A percentile compares a stretch with the other conserved stretches of the same genome.
phyloP scores from a whole-genome alignment of 2,113 vertebrate genomes.

The Megaceryle maxima region DNA sequence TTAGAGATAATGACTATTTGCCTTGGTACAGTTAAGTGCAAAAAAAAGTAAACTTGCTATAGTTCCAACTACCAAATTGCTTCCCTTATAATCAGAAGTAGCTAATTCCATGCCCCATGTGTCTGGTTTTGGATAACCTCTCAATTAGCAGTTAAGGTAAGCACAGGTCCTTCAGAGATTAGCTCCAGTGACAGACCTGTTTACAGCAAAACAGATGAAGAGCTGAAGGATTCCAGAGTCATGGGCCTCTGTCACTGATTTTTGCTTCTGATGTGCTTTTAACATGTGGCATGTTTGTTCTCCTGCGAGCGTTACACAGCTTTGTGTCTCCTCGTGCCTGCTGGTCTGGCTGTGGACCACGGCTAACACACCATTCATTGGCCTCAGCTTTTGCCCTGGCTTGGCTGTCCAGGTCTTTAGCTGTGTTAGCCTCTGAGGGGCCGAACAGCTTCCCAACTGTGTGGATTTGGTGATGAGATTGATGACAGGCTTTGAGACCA shows the following conservation, averaged over 20 bases:
- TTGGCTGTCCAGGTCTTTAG: background rate
- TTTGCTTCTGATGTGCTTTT: background rate
- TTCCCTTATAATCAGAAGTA: background rate
- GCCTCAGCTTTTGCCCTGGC: background rate
- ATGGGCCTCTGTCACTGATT: background rate
- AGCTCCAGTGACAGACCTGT: background rate
- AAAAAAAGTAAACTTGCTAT: background rate
- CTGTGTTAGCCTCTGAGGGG: background rate
- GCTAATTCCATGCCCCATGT: background rate
- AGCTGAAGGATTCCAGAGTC: background rate
- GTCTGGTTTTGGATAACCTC: background rate
- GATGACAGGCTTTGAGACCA: background rate
- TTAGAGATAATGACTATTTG: background rate
- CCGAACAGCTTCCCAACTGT: background rate
- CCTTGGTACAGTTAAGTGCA: background rate
- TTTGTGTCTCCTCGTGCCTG: background rate
- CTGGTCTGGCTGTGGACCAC: background rate
- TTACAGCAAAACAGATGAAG: background rate
- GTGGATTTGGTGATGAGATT: constrained; percentile 7
- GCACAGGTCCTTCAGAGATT: background rate
- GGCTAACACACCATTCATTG: background rate
- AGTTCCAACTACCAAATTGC: background rate
- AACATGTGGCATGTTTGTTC: background rate
- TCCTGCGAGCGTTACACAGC: background rate
- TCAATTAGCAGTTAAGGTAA: background rate